These are phyloP conservation scores for Misgurnus mizolepis DNA, from an alignment of 2,113 vertebrate species.

Conservation along the genomic window DNA sequence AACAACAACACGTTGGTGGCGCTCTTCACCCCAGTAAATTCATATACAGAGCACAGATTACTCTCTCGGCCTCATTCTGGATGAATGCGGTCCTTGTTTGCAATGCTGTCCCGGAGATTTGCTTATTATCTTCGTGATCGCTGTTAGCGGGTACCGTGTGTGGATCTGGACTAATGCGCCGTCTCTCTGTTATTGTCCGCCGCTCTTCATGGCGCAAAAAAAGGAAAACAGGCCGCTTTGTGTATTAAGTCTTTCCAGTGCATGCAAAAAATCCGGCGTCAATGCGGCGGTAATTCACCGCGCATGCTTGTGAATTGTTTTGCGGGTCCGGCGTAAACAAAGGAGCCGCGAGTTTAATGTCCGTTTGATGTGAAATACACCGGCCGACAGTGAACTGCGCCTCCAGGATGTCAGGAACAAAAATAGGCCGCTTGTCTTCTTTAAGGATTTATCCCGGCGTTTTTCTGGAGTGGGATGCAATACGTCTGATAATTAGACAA, in stretches of 20 bases:
- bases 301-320: not conserved
- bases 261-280: slow-evolving; percentile 12
- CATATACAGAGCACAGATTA: slow-evolving; percentile 48
- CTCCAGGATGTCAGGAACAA: slow-evolving; percentile 66
- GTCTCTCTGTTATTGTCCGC: slow-evolving; percentile 75
- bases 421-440: slow-evolving; percentile 71
- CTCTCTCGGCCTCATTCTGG: not conserved
- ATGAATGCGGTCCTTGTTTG: slow-evolving; percentile 10
- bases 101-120: not conserved
- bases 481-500: slow-evolving; percentile 14
- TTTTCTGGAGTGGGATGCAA: not conserved
- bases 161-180: slow-evolving; percentile 51
- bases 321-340: not conserved
- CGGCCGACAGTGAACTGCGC: slow-evolving; percentile 55
- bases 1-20: slow-evolving; percentile 56
- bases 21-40: slow-evolving; percentile 50
- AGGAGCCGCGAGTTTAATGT: not conserved
- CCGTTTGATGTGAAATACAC: slow-evolving; percentile 17
- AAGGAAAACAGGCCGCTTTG: slow-evolving; percentile 71
- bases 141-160: slow-evolving; percentile 13
- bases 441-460: slow-evolving; percentile 57
- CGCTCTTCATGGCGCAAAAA: slow-evolving; percentile 72
- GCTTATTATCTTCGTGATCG: not conserved
- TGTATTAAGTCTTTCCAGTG: slow-evolving; percentile 29
- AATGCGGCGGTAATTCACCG: not conserved